Evolutionary conservation across 2,797 vertebrate genomes (phyloP), one percentile per base, ranked within the genome.

Genomic region (Sciaenops ocellatus): DNA sequence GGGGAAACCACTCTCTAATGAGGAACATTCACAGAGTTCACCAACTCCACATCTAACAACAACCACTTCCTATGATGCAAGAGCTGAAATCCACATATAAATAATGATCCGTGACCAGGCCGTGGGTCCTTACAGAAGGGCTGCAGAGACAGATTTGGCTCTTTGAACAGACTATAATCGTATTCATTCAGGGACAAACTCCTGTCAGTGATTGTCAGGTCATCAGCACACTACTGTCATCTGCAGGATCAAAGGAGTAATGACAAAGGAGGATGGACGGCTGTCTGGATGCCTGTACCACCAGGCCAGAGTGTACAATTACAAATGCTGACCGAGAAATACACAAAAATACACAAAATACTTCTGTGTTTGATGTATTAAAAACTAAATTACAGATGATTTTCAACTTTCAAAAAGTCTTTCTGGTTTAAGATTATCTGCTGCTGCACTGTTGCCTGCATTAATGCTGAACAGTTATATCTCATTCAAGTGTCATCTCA

Each of bases 171-270:
- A 56, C 24, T 3, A 15, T 5, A 44, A 38, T 46, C 18, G 44
- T n/a, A 16, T 20, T 54, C 18, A 56, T 26, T 34, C 4, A 52
- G 13, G 2, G 11, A 30, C 46, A 26, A 46, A 42, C 24, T 3
- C 55, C 15, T 28, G 2, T 18, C 46, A 9, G 10, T 72, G 65
- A 80, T 28, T 84, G 66, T 55, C 71, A 82, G 62, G 54, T 73
- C 55, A 60, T 87, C 70, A 77, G 88, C 72, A 65, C 83, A 34
- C 80, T 85, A 66, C 84, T 89, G 91, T 85, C 90, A 86, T 81
- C 91, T 91, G 85, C 85, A 88, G 92, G 91, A 83, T 44, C 15
- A 52, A 51, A 76, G 9, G 12, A 63, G 85, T 34, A 86, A 85
- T 80, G 62, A 68, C 85, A 89, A 46, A 48, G 6, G 4, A 30